These are phyloP conservation scores for Drosophila auraria DNA, from an alignment of 1,140 invertebrate genomes.

Conservation along the genomic window DNA sequence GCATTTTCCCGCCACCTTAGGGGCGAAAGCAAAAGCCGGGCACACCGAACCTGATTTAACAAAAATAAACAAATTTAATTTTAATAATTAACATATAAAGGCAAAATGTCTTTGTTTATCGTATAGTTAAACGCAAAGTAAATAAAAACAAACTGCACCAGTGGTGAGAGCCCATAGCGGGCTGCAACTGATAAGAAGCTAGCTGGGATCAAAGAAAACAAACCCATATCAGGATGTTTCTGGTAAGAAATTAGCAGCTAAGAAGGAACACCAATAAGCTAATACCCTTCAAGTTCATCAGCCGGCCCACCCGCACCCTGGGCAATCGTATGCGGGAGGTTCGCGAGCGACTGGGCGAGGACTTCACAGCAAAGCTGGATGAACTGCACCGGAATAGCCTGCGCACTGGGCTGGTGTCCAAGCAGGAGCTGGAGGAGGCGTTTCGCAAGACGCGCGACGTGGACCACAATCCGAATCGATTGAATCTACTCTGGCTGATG, in stretches of 20 bases:
- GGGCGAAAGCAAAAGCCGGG: neutral
- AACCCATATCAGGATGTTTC: conserved; percentile 16
- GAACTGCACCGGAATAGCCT: conserved; percentile 68
- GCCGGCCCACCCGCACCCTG: conserved; percentile 64
- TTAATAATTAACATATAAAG: no score
- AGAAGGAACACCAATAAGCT: no score
- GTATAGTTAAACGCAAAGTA: no score
- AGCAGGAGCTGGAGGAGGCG: conserved; percentile 70
- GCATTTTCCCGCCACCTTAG: no score
- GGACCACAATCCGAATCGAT: conserved; percentile 59
- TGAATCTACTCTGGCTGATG: conserved; percentile 74
- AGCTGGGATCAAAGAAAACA: conserved; percentile 1
- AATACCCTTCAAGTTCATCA: conserved; percentile 64
- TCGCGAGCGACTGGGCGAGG: conserved; percentile 63
- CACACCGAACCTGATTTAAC: neutral
- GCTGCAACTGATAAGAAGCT: neutral
- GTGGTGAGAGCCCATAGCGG: neutral
- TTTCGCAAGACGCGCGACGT: conserved; percentile 71
- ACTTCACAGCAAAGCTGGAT: conserved; percentile 70
- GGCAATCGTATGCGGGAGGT: conserved; percentile 54
- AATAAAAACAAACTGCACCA: no score
- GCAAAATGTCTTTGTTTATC: no score
- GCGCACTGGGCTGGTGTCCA: conserved; percentile 72
- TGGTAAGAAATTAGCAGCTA: conserved; percentile 15
- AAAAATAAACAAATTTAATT: no score